phyloP scores from a whole-genome alignment of 2,113 vertebrate genomes.

The Todiramphus saurophagus region DNA sequence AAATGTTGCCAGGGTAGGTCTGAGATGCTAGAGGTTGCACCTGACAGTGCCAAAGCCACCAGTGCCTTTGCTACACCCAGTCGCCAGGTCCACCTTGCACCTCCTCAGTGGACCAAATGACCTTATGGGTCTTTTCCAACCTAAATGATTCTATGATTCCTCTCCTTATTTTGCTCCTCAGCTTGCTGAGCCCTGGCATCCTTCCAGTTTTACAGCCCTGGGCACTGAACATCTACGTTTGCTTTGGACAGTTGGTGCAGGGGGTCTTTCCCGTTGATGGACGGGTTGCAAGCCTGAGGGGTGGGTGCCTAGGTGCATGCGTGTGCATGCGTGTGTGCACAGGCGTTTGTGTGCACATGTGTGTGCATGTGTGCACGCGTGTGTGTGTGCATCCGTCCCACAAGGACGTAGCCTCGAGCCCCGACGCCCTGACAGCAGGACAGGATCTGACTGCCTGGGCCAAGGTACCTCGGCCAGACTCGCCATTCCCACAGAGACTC shows the following conservation, averaged over 20 bases:
- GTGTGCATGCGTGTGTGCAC: background rate
- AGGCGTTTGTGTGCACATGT: too few relatives aligned
- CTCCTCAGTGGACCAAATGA: fast-evolving
- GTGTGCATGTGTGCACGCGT: too few relatives aligned
- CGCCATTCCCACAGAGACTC: background rate
- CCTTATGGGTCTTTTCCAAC: background rate
- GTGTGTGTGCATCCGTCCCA: background rate
- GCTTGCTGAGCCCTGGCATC: background rate
- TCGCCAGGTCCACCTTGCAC: background rate
- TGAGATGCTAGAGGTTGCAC: background rate
- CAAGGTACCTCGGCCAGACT: background rate
- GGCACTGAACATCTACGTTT: background rate
- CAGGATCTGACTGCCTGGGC: background rate
- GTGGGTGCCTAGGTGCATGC: too few relatives aligned
- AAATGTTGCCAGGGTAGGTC: background rate
- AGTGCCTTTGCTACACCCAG: background rate
- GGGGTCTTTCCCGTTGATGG: background rate
- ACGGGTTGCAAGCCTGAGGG: too few relatives aligned
- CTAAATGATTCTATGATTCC: background rate
- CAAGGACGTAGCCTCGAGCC: background rate
- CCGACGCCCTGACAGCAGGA: fast-evolving
- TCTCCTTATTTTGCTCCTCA: background rate
- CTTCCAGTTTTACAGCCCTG: background rate
- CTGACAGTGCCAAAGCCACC: background rate
- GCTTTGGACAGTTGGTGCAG: background rate